A percentile compares a stretch with the other conserved stretches of the same genome.
Evolutionary conservation across 2,797 vertebrate species (phyloP).

Genomic region (Acanthopagrus latus): DNA sequence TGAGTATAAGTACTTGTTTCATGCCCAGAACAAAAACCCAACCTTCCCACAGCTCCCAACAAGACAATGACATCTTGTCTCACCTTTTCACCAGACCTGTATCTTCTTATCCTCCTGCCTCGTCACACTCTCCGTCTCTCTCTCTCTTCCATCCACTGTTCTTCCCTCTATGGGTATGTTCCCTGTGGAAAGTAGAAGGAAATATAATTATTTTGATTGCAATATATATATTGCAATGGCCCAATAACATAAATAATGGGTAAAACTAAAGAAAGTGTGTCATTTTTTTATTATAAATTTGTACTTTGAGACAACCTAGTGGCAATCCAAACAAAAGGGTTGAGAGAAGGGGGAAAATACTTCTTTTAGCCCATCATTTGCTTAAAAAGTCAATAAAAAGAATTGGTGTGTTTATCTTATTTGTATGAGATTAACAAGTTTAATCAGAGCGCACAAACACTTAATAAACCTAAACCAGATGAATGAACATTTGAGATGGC

Average conservation of each 20-base stretch:
- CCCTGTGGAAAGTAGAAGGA: slow-evolving; percentile 81
- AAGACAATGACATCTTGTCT: slow-evolving; percentile 14
- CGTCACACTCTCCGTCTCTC: slow-evolving; percentile 91
- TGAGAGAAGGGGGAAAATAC: too few species aligned
- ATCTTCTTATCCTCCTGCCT: slow-evolving; percentile 93
- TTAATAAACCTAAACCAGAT: neutral
- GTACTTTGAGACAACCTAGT: neutral
- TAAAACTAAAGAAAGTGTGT: neutral
- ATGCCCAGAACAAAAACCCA: neutral
- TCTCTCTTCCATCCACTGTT: slow-evolving; percentile 98
- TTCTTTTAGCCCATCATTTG: neutral
- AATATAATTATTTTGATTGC: neutral
- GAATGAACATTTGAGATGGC: neutral
- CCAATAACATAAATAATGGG: neutral
- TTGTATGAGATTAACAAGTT: neutral
- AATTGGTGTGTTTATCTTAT: neutral
- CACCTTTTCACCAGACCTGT: slow-evolving; percentile 93
- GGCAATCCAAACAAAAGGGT: neutral
- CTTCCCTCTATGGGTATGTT: slow-evolving; percentile 92
- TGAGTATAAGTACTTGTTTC: neutral
- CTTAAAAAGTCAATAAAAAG: neutral
- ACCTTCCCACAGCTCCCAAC: neutral
- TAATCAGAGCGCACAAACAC: neutral
- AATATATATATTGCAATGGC: too few species aligned
- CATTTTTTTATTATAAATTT: neutral